Conservation (phyloP, 2,888 invertebrate genomes). For the Dendrolimus pini region DNA sequence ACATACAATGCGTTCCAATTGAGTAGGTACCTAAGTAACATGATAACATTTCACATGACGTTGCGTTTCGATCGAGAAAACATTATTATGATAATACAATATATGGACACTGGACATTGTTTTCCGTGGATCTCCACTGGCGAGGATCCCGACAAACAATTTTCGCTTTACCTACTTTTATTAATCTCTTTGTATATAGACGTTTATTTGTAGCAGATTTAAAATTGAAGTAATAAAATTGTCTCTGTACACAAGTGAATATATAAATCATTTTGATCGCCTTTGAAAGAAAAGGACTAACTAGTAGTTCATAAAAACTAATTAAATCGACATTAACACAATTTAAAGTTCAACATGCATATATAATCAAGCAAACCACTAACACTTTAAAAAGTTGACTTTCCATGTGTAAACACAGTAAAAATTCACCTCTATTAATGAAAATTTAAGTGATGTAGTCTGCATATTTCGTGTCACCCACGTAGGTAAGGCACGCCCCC, state of each 20-base stretch:
- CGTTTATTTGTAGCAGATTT: too few relatives aligned
- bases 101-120: too few relatives aligned
- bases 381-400: constrained; percentile 7
- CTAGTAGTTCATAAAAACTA: neutral
- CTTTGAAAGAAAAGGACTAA: too few relatives aligned
- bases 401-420: constrained; percentile 24
- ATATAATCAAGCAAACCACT: neutral
- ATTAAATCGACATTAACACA: neutral
- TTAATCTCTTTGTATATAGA: too few relatives aligned
- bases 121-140: too few relatives aligned
- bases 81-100: too few relatives aligned
- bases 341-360: neutral
- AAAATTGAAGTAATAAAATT: too few relatives aligned
- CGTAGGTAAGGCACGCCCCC: neutral
- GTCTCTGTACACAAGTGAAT: constrained; percentile 1
- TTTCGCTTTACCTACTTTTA: too few relatives aligned
- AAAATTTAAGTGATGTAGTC: constrained; percentile 24
- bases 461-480: constrained; percentile 12
- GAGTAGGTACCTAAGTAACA: constrained; percentile 27
- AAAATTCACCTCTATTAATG: constrained; percentile 22
- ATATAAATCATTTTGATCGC: too few relatives aligned
- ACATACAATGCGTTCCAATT: constrained; percentile 27
- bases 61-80: constrained; percentile 29
- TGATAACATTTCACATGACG: constrained; percentile 40
- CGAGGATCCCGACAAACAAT: too few relatives aligned